Percentiles rank a stretch among this genome's conserved stretches.
phyloP scores from a whole-genome alignment of 2,888 invertebrate species.

The Macrosiphum euphorbiae region DNA sequence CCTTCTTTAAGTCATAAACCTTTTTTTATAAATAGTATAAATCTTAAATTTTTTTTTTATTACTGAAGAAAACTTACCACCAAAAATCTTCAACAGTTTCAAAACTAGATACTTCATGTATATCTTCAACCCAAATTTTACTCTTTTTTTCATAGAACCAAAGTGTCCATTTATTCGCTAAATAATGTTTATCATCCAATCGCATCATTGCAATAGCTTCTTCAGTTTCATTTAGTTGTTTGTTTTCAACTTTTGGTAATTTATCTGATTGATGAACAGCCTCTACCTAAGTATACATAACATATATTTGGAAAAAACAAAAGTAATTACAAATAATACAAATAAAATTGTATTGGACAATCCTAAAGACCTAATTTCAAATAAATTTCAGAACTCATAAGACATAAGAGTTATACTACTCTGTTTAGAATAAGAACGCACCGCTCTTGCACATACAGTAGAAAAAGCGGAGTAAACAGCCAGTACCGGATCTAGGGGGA shows the following conservation, averaged over 20 bases:
- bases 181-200: conserved; percentile 81
- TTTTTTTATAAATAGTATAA: not conserved
- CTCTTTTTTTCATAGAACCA: conserved; percentile 97
- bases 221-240: conserved; percentile 6
- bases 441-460: too few species aligned
- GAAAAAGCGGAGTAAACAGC: too few species aligned
- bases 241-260: conserved; percentile 36
- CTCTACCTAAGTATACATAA: conserved; percentile 28
- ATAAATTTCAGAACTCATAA: not conserved
- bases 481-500: too few species aligned
- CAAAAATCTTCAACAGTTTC: conserved; percentile 99
- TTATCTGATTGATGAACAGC: conserved; percentile 27
- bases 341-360: not conserved
- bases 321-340: not conserved
- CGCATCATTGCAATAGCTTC: conserved; percentile 63
- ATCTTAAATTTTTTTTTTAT: not conserved
- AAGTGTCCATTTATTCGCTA: conserved; percentile 96
- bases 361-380: not conserved
- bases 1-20: not conserved
- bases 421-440: too few species aligned
- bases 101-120: conserved; percentile 93
- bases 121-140: conserved; percentile 93
- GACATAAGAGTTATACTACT: too few species aligned
- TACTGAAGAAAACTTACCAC: conserved; percentile 77
- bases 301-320: not conserved